Percentiles rank a stretch among this genome's conserved stretches.
phyloP scores from a whole-genome alignment of 2,888 invertebrate species.

The Eilema sororculum region DNA sequence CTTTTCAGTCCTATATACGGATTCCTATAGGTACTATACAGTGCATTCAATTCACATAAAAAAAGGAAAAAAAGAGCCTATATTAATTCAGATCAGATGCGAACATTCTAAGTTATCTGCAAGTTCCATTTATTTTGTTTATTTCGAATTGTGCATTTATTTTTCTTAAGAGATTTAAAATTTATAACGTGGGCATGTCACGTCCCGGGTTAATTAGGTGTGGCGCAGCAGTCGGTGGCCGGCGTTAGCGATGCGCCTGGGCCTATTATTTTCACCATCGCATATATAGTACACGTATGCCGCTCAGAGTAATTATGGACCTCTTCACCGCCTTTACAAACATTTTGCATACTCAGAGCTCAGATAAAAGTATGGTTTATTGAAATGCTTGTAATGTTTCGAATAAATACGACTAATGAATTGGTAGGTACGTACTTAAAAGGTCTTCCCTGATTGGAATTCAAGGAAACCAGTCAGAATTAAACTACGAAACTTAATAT shows the following conservation, averaged over 20 bases:
- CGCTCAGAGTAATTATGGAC: conserved; percentile 70
- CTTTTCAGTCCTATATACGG: background rate
- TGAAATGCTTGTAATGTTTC: conserved; percentile 66
- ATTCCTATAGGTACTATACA: background rate
- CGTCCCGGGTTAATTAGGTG: conserved; percentile 82
- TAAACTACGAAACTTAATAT: background rate
- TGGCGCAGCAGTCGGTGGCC: conserved; percentile 56
- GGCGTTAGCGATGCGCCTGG: conserved; percentile 51
- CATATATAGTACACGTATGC: conserved; percentile 61
- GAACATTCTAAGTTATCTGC: background rate
- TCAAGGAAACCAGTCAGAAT: conserved; percentile 7
- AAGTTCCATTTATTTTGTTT: conserved; percentile 34
- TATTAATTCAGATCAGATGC: background rate
- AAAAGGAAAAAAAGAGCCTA: too few relatives aligned
- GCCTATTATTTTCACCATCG: conserved; percentile 70
- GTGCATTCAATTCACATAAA: background rate
- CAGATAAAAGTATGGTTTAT: conserved; percentile 73
- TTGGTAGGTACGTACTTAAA: conserved; percentile 13
- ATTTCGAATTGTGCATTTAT: conserved; percentile 55
- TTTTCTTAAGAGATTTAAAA: conserved; percentile 75
- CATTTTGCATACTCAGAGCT: conserved; percentile 72
- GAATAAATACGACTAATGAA: conserved; percentile 59
- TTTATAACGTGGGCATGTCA: conserved; percentile 80
- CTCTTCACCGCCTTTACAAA: conserved; percentile 67
- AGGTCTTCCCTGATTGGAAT: conserved; percentile 3